Base-by-base conservation (phyloP, 2,888 invertebrate species). In the Panopea generosa region DNA sequence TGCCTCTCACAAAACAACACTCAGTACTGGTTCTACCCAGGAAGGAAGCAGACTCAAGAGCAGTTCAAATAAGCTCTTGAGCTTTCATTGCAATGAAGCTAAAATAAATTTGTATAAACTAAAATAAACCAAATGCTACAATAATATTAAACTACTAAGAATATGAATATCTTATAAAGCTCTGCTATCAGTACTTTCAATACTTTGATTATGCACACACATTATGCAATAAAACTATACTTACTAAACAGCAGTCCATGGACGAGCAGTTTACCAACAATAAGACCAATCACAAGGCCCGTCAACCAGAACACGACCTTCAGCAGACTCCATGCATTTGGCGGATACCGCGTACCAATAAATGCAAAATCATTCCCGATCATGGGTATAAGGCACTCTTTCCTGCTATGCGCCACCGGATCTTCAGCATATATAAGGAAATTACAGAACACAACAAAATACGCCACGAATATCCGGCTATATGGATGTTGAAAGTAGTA, bases 401-500 rank as follows among this genome's bases (percentile, higher is more conserved):
- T 90, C 57, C 92, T 90, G 74, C 93, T 93, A 86, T 94, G 94
- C 1, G 93, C 93, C 29, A 94, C 93, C 1, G 94, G 94, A 81
- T 94, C 94, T 80, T 94, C 94, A 9, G 94, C 94, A 86, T 94
- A 94, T 22, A 94, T 92, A 47, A 94, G 89, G 83, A 94, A 94
- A 85, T 94, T 94, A 86, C 93, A 93, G 84, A 94, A 93, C 56
- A 93, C 93, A 50, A 94, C 93, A 78, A 93, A 91, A 82, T 93
- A 93, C 7, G 93, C 93, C 59, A 93, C 89, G 81, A 93, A 91
- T n/a, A 94, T 88, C 20, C 94, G 87, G 26, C 92, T 89, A 83
- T 93, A 94, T 4, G 94, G 94, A 84, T 94, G 94, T 85, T 94
- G 94, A 86, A 94, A 94, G 86, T 92, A 93, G 86, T 93, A 94